Percentiles rank a stretch among this genome's conserved stretches.
Conservation (phyloP, 2,113 vertebrate species). For the Suncus etruscus region DNA sequence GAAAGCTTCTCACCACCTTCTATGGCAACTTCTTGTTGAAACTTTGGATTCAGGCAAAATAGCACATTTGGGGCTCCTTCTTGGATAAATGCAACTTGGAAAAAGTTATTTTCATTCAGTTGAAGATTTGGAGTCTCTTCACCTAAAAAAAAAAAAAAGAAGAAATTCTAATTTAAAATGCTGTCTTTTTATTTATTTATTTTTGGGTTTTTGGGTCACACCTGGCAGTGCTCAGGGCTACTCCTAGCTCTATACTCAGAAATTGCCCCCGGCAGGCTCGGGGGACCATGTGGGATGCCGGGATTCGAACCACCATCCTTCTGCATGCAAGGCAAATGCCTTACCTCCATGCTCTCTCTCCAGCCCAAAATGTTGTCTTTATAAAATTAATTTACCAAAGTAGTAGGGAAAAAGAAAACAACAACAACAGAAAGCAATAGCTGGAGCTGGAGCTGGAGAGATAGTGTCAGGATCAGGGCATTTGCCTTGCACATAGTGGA, state of each 20-base stretch:
- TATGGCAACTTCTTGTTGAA: slow-evolving; percentile 80
- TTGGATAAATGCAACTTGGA: slow-evolving; percentile 86
- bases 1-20: slow-evolving; percentile 83
- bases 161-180: not conserved
- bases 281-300: too few species aligned
- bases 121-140: slow-evolving; percentile 66
- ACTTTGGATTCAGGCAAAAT: slow-evolving; percentile 89
- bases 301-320: too few species aligned
- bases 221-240: too few species aligned
- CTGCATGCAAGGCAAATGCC: too few species aligned
- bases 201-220: too few species aligned
- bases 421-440: not conserved
- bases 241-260: too few species aligned
- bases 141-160: slow-evolving; percentile 67
- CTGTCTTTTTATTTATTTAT: too few species aligned
- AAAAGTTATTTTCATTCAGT: slow-evolving; percentile 88
- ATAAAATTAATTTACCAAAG: slow-evolving; percentile 30
- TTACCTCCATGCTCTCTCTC: too few species aligned
- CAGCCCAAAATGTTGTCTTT: too few species aligned
- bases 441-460: not conserved
- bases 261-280: too few species aligned
- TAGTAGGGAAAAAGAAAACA: not conserved
- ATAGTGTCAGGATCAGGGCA: too few species aligned
- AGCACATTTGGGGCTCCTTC: slow-evolving; percentile 91
- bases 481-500: too few species aligned